Percentiles rank a stretch among this genome's conserved stretches.
phyloP scores from a whole-genome alignment of 2,113 vertebrate species.

The Caloenas nicobarica region DNA sequence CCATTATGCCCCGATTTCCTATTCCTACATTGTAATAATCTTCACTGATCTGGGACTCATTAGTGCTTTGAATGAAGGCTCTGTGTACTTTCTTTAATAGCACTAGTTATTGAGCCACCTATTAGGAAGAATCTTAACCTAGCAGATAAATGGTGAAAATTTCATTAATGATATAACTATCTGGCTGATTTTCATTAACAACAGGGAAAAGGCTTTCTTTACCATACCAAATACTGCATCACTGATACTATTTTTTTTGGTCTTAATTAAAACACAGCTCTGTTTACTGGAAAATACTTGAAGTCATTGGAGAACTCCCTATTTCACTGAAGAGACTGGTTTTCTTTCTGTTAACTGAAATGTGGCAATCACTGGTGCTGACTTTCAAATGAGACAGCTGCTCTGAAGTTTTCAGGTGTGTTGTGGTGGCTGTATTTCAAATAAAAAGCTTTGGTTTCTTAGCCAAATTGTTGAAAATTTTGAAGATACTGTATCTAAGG shows the following conservation, averaged over 20 bases:
- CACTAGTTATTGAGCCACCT: background rate
- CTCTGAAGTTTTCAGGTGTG: background rate
- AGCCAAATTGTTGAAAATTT: background rate
- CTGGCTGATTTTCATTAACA: background rate
- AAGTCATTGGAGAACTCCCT: background rate
- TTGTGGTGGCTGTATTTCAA: background rate
- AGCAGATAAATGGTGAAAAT: background rate
- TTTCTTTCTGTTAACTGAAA: background rate
- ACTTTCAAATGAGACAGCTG: background rate
- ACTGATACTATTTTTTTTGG: background rate
- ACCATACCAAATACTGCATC: background rate
- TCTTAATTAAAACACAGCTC: conserved; percentile 1
- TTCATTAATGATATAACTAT: background rate
- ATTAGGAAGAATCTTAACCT: background rate
- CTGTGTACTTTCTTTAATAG: background rate
- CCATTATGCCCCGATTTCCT: background rate
- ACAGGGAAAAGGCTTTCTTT: background rate
- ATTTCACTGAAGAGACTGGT: fast-evolving
- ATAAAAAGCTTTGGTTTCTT: background rate
- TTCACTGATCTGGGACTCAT: conserved; percentile 8
- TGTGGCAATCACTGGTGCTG: background rate
- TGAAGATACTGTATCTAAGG: background rate
- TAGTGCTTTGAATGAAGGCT: conserved; percentile 11
- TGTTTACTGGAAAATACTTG: background rate
- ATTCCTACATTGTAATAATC: background rate